These are phyloP conservation scores for Parotocinclus haroldoi DNA, from an alignment of 2,797 vertebrate species.

Conservation along the genomic window DNA sequence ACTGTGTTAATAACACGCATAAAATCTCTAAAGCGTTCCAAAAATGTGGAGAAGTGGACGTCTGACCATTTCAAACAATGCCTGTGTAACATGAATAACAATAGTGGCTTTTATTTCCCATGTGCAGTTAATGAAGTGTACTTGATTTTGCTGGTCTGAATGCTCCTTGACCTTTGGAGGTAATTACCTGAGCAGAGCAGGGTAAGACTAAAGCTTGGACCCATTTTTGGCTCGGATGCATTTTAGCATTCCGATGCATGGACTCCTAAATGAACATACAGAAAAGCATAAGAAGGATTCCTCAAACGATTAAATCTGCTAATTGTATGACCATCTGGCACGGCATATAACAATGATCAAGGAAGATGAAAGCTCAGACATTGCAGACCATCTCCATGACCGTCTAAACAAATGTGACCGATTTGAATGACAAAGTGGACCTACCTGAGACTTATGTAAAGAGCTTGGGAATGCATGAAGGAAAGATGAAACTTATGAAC, in stretches of 20 bases:
- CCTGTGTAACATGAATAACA: no score
- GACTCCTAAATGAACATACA: neutral
- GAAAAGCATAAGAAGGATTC: neutral
- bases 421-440: neutral
- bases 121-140: slow-evolving; percentile 3
- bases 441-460: slow-evolving; percentile 9
- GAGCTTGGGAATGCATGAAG: slow-evolving; percentile 21
- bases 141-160: slow-evolving; percentile 19
- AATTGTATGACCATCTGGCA: neutral
- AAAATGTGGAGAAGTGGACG: neutral
- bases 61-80: neutral
- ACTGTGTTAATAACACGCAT: neutral
- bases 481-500: slow-evolving; percentile 50
- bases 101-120: neutral
- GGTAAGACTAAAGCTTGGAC: neutral
- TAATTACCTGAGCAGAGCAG: neutral
- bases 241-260: neutral
- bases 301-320: neutral
- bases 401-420: slow-evolving; percentile 8
- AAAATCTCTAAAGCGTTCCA: neutral
- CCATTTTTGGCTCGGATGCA: no score
- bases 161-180: slow-evolving; percentile 13
- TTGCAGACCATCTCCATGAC: neutral
- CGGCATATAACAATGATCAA: neutral
- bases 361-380: neutral